Evolutionary conservation across 2,797 vertebrate genomes (phyloP), one percentile per base, ranked within the genome.

Genomic region (Bradypus variegatus): DNA sequence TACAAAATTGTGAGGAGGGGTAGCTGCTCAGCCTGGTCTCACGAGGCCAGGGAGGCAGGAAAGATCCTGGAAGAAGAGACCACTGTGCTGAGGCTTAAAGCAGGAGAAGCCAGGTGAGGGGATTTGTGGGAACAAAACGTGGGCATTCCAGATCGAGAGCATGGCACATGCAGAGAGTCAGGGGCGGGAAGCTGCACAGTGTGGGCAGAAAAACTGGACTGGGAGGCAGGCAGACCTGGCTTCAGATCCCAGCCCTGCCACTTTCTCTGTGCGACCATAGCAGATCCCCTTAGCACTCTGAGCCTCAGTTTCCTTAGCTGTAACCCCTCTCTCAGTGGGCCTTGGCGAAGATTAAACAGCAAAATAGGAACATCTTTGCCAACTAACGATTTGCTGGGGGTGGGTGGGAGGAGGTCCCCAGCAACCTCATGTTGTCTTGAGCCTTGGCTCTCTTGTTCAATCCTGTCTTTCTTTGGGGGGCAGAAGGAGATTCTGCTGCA

Each of bases 401-500:
- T n/a, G 8, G 7, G 33, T 27, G 29, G 50, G 70, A 6, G 19
- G 13, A 25, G 31, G 21, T 36, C 9, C 41, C n/a, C 38, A 31
- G 41, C 38, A 64, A 33, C 67, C 31, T 62, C 50, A 11, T 1
- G 0, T n/a, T 31, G 23, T 33, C 55, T 29, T 1, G 13, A n/a
- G 48, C 27, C 31, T 86, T 45, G 14, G 4, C 65, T 69, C 29
- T 55, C n/a, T 45, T 36, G 27, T 48, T 64, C 72, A 86, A 65
- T 23, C 60, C n/a, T 27, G 18, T 87, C 53, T 96, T 72, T 96
- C 75, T 94, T 85, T 77, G 62, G 72, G 50, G 76, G 50, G 55
- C 90, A 97, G 97, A 97, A 97, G 94, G 97, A 97, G 91, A 95
- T 96, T 65, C 93, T 97, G 58, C 67, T 96, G 72, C 95, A 95